These are phyloP conservation scores for Abrostola triplasia DNA, from an alignment of 2,888 invertebrate species.

Conservation along the genomic window DNA sequence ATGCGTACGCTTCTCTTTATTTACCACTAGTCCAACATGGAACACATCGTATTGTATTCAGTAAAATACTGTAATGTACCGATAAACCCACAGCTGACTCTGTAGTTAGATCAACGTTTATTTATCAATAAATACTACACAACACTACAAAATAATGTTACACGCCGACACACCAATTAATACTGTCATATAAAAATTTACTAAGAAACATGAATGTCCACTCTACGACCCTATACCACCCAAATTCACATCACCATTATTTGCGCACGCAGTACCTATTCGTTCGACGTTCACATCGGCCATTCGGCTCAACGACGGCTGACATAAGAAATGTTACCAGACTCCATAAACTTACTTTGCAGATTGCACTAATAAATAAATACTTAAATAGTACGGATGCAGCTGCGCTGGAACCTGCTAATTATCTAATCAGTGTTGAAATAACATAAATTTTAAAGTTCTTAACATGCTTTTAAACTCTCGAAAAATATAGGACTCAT, in stretches of 20 bases:
- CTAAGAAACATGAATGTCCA: slow-evolving; percentile 47
- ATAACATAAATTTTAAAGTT: too few relatives aligned
- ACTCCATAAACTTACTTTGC: neutral
- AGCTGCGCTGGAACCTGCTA: too few relatives aligned
- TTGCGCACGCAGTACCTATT: slow-evolving; percentile 66
- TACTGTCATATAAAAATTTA: slow-evolving; percentile 39
- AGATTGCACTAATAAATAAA: too few relatives aligned
- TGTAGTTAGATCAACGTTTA: slow-evolving; percentile 52
- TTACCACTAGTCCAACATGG: slow-evolving; percentile 72
- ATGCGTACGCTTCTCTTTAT: slow-evolving; percentile 60
- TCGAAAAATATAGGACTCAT: too few relatives aligned
- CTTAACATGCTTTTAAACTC: too few relatives aligned
- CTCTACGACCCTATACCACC: slow-evolving; percentile 54
- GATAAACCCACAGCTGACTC: slow-evolving; percentile 66
- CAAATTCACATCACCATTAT: slow-evolving; percentile 66
- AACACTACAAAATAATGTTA: slow-evolving; percentile 59
- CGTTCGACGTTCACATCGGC: slow-evolving; percentile 56
- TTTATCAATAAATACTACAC: slow-evolving; percentile 52
- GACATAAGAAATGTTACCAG: slow-evolving; percentile 56
- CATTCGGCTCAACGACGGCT: slow-evolving; percentile 57
- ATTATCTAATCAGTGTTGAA: too few relatives aligned
- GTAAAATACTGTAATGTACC: slow-evolving; percentile 67
- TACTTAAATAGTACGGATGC: too few relatives aligned
- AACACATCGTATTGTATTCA: slow-evolving; percentile 70
- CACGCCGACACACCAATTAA: slow-evolving; percentile 55